A percentile compares a stretch with the other conserved stretches of the same genome.
These are phyloP conservation scores for Zaprionus tsacasi DNA, from an alignment of 1,140 invertebrate genomes.

Conservation along the genomic window DNA sequence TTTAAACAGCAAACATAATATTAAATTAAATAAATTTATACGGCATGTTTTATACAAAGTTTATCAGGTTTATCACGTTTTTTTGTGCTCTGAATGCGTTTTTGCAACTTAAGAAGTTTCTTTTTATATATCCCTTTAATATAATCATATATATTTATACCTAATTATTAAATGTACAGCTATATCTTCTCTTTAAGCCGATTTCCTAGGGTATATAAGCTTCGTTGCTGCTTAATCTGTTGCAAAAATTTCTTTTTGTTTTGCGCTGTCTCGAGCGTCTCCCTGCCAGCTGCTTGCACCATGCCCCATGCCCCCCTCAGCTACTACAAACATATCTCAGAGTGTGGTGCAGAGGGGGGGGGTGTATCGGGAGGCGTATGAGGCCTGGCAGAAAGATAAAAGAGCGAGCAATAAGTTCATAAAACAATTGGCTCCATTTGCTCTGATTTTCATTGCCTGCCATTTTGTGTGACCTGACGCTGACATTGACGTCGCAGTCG, in stretches of 20 bases:
- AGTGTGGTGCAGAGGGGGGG: background rate
- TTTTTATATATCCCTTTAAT: too few relatives aligned
- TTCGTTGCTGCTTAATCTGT: background rate
- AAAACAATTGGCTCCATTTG: slow-evolving; percentile 83
- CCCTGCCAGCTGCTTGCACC: background rate
- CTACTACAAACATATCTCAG: slow-evolving; percentile 13
- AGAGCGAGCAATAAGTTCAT: slow-evolving; percentile 76
- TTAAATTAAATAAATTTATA: too few relatives aligned
- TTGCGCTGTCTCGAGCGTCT: slow-evolving; percentile 10
- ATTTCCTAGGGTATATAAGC: background rate
- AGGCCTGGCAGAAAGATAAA: slow-evolving; percentile 33
- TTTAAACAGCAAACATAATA: too few relatives aligned
- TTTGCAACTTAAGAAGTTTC: too few relatives aligned
- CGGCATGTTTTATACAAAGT: too few relatives aligned
- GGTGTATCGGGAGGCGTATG: background rate
- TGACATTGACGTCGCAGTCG: slow-evolving; percentile 40
- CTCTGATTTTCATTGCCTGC: slow-evolving; percentile 81
- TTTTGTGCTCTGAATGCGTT: too few relatives aligned
- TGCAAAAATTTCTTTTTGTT: background rate
- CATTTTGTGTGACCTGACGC: slow-evolving; percentile 78
- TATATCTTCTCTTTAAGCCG: background rate
- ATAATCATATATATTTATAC: too few relatives aligned
- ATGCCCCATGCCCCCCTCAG: background rate
- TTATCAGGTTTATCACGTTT: too few relatives aligned
- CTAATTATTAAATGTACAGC: too few relatives aligned